phyloP scores from a whole-genome alignment of 2,113 vertebrate species.

The Paradoxurus hermaphroditus region DNA sequence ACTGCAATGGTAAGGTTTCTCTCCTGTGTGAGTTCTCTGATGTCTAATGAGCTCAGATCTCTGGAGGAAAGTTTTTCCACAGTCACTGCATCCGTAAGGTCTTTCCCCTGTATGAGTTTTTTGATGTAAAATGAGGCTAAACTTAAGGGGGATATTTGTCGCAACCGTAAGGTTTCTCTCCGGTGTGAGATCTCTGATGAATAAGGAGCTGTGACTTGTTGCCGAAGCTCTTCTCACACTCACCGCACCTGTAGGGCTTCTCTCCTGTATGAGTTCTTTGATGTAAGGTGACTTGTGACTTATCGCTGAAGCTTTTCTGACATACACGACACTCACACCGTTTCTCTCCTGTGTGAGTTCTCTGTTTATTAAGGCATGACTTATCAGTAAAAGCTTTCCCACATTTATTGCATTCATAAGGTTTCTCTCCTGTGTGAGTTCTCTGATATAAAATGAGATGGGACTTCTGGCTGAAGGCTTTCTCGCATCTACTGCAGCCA shows the following conservation, averaged over 20 bases:
- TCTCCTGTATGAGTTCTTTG: slow-evolving; percentile 7
- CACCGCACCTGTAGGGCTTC: not conserved
- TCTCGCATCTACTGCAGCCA: not conserved
- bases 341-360: slow-evolving; percentile 14
- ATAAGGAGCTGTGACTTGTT: not conserved
- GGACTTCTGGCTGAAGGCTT: not conserved
- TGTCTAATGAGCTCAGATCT: slow-evolving; percentile 16
- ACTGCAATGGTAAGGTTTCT: not conserved
- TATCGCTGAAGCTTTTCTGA: not conserved
- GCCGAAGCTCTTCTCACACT: slow-evolving; percentile 34
- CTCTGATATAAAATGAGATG: slow-evolving; percentile 12
- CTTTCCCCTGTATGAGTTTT: not conserved
- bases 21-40: slow-evolving; percentile 25
- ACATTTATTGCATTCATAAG: not conserved
- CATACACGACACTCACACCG: not conserved
- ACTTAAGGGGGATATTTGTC: not conserved
- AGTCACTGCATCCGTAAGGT: not conserved
- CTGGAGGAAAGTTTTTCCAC: slow-evolving; percentile 44
- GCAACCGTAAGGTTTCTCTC: not conserved
- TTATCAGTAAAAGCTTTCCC: not conserved
- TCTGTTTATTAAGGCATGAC: not conserved
- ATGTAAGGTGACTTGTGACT: not conserved
- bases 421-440: slow-evolving; percentile 20
- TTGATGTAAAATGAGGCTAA: slow-evolving; percentile 43
- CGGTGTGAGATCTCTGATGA: not conserved